Base-by-base conservation (phyloP, 2,797 vertebrate species). In the Coranthus polyacanthus region DNA sequence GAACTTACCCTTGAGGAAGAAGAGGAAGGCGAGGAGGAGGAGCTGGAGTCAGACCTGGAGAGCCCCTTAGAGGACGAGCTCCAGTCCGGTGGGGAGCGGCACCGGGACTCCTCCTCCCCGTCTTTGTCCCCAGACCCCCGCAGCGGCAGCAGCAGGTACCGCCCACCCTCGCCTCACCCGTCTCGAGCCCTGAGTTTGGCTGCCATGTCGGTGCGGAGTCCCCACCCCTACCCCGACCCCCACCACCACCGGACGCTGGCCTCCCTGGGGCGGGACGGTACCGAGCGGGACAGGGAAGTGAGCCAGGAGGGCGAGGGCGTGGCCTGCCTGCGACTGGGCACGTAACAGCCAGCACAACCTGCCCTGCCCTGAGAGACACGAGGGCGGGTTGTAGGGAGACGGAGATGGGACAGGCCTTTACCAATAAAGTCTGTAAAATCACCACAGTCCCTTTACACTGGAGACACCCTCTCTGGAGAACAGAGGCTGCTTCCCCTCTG, bases 391-490 rank as follows among this genome's bases (percentile, higher is more conserved):
- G 56, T 38, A 47, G 12, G 61, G 68, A 65, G 72, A 42, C 2
- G 20, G 59, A 46, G 79, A 70, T 75, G 57, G 83, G 85, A 70
- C 71, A 65, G 85, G 86, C 68, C 75, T 66, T 74, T 39, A 63
- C 72, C 61, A 75, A 72, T 60, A 78, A 88, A 69, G 88, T 89
- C 91, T 93, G 86, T 91, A 88, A 85, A 81, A 80, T 85, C 85
- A 90, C 89, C 83, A 90, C 84, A 76, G 88, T 91, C 89, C 90
- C 89, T 91, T 92, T 92, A 92, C 90, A 89, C 92, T 89, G 90
- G 91, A 93, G 90, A 88, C 81, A 71, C 60, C 68, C 68, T 74
- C 80, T 83, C 78, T 86, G 68, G 71, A 85, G 59, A 81, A 68
- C 81, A 63, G 80, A 81, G 81, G 77, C 65, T 10, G 24, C 54